A percentile compares a stretch with the other conserved stretches of the same genome.
Conservation (phyloP, 2,888 invertebrate genomes). For the Drosophila gaucha region DNA sequence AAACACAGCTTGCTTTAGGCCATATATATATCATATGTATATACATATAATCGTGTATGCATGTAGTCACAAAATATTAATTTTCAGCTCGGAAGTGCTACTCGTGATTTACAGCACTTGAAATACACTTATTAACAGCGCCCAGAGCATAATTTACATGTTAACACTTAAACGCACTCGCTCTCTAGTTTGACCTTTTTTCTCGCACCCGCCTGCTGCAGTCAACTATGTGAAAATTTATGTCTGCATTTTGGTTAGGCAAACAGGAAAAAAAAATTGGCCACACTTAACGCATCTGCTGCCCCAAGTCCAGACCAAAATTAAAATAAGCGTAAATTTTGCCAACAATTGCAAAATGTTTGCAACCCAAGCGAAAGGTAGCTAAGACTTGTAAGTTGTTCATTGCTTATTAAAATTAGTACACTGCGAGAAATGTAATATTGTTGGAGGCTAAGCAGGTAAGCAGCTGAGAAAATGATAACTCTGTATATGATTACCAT, state of each 20-base stretch:
- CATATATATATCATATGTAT: background rate
- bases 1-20: slow-evolving; percentile 2
- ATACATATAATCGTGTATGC: background rate
- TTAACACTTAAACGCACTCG: slow-evolving; percentile 83
- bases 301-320: slow-evolving; percentile 45
- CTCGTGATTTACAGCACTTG: slow-evolving; percentile 69
- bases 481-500: too few species aligned
- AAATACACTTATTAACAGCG: slow-evolving; percentile 75
- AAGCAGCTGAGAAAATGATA: too few species aligned
- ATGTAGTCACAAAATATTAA: slow-evolving; percentile 18
- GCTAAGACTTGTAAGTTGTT: slow-evolving; percentile 23
- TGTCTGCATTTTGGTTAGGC: slow-evolving; percentile 58
- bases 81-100: slow-evolving; percentile 52
- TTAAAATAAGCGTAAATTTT: slow-evolving; percentile 82
- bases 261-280: slow-evolving; percentile 16
- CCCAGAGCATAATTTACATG: slow-evolving; percentile 81
- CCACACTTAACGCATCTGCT: slow-evolving; percentile 71
- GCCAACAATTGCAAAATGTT: slow-evolving; percentile 83
- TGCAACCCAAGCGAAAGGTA: slow-evolving; percentile 28
- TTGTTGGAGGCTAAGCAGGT: too few species aligned
- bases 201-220: slow-evolving; percentile 32
- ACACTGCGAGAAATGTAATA: slow-evolving; percentile 48
- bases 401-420: slow-evolving; percentile 35
- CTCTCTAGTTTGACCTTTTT: slow-evolving; percentile 46
- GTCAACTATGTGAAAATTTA: slow-evolving; percentile 65